Evolutionary conservation across 1,140 invertebrate genomes (phyloP), one percentile per base, ranked within the genome.

Genomic region (Lepidurus apus): DNA sequence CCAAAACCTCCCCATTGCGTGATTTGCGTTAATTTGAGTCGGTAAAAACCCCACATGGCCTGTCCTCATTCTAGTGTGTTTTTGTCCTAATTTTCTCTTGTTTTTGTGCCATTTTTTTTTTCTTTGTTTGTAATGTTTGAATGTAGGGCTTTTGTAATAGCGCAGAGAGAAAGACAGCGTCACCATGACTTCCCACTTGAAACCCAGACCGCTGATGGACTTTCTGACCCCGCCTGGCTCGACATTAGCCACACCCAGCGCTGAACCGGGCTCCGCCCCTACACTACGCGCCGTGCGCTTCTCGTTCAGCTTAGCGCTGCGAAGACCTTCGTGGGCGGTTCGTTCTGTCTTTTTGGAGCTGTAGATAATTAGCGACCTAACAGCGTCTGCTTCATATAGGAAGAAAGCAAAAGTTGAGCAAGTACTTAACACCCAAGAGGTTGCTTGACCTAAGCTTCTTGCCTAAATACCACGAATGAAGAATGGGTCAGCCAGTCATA

Each of bases 251-350:
- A 65, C 53, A 21, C 53, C 53, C 21, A 65, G 53, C n/a, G 21
- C 9, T 21, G 53, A 65, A 65, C 53, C 13, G 17, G 53, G 53
- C 17, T 65, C 53, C 53, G 13, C 53, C 53, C 53, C 7, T 65
- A 11, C 53, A n/a, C 21, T 65, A 21, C 53, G 53, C 53, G 53
- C 53, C 53, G 21, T n/a, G 53, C 53, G 53, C 53, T 65, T 65
- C 8, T 65, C 53, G 17, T 65, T 65, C n/a, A 21, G 17, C n/a
- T n/a, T 65, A 9, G 53, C 53, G 21, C 53, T 65, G 21, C 53
- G 53, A 65, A 65, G 53, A 65, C 53, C 53, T 65, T 65, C 53
- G 53, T 65, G 53, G 53, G 53, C 53, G 53, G 53, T 65, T 65
- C 53, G 53, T 65, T 65, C 6, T 65, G 17, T 65, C 17, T 11